phyloP scores from a whole-genome alignment of 2,888 invertebrate genomes.

The Scaptodrosophila latifasciaeformis region DNA sequence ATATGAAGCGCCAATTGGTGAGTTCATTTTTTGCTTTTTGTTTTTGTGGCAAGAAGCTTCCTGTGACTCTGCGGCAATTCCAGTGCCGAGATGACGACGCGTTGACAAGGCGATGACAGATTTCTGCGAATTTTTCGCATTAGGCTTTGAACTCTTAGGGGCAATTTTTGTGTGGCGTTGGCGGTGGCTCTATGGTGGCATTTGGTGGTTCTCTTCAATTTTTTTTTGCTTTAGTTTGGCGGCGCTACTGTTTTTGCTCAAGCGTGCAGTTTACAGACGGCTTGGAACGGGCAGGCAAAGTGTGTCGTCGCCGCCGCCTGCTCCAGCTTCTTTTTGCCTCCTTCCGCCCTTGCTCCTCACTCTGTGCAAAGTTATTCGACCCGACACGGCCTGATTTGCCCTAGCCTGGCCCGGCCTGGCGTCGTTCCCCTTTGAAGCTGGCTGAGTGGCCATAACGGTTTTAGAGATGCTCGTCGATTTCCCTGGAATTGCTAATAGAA shows the following conservation, averaged over 20 bases:
- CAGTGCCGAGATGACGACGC: slow-evolving; percentile 50
- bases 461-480: slow-evolving; percentile 56
- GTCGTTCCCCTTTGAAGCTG: not conserved
- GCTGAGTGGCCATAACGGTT: slow-evolving; percentile 50
- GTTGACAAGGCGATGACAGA: slow-evolving; percentile 73
- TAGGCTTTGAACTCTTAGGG: slow-evolving; percentile 61
- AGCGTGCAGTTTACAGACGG: slow-evolving; percentile 55
- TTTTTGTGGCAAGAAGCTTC: not conserved
- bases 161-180: slow-evolving; percentile 26
- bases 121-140: slow-evolving; percentile 71
- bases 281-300: slow-evolving; percentile 59
- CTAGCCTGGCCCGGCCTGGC: not conserved
- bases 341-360: not conserved
- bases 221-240: slow-evolving; percentile 31
- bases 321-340: slow-evolving; percentile 59
- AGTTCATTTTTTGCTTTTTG: no score
- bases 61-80: slow-evolving; percentile 19
- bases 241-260: slow-evolving; percentile 71
- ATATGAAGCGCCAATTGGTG: slow-evolving; percentile 56
- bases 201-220: no score
- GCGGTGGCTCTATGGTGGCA: slow-evolving; percentile 17
- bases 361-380: no score
- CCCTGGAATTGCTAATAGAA: slow-evolving; percentile 62
- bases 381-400: not conserved
- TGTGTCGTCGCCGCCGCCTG: slow-evolving; percentile 23